Evolutionary conservation across 2,888 invertebrate genomes (phyloP).

Genomic region (Pterostichus niger): DNA sequence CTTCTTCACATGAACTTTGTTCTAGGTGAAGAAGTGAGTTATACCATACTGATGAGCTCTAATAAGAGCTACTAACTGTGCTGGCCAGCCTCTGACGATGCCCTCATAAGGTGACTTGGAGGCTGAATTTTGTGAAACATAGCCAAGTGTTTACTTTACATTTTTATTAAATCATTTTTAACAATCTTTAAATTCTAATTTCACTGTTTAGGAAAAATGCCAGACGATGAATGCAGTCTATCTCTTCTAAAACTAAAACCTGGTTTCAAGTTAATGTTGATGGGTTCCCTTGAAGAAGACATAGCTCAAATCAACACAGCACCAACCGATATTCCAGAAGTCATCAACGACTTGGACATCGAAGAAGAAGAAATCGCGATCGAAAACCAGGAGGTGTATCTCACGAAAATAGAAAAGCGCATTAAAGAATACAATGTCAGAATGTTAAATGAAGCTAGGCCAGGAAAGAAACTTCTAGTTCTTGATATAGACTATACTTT

Average conservation of each 20-base stretch:
- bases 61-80: too few species aligned
- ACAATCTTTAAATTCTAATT: too few species aligned
- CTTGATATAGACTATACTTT: slow-evolving; percentile 98
- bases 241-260: slow-evolving; percentile 89
- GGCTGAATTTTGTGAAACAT: too few species aligned
- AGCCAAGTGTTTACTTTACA: too few species aligned
- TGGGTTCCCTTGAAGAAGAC: slow-evolving; percentile 96
- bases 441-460: slow-evolving; percentile 89
- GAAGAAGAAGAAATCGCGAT: slow-evolving; percentile 90
- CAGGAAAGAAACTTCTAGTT: slow-evolving; percentile 93
- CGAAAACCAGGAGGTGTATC: slow-evolving; percentile 84
- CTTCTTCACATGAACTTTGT: too few species aligned
- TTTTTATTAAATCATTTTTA: too few species aligned
- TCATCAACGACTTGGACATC: slow-evolving; percentile 95
- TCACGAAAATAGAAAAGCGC: slow-evolving; percentile 90
- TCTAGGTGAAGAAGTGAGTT: too few species aligned
- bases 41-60: too few species aligned
- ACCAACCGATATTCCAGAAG: slow-evolving; percentile 90
- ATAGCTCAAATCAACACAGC: slow-evolving; percentile 90
- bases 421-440: slow-evolving; percentile 91
- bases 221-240: slow-evolving; percentile 89
- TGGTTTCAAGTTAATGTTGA: slow-evolving; percentile 97
- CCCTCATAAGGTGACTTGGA: too few species aligned
- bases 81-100: too few species aligned
- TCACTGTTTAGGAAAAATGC: slow-evolving; percentile 90